These are phyloP conservation scores for Pyralis farinalis DNA, from an alignment of 2,888 invertebrate species.

Conservation along the genomic window DNA sequence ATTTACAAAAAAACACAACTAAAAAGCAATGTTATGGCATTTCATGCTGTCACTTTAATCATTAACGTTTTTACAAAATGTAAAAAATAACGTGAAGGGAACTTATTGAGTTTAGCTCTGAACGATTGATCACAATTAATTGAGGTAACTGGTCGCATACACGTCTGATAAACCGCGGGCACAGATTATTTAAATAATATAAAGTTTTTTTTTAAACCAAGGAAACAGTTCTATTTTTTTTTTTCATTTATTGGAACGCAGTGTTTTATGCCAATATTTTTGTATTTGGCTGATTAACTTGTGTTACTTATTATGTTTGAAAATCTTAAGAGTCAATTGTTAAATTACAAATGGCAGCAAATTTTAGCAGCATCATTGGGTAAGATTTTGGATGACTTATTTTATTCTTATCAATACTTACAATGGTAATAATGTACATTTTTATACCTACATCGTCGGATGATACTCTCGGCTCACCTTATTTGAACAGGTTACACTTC, in stretches of 20 bases:
- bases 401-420: too few species aligned
- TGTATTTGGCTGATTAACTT: background rate
- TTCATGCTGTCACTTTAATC: conserved; percentile 14
- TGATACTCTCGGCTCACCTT: too few species aligned
- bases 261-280: background rate
- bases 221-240: background rate
- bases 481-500: too few species aligned
- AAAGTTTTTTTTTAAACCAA: background rate
- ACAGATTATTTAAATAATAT: conserved; percentile 2
- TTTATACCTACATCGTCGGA: too few species aligned
- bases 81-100: conserved; percentile 20
- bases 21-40: conserved; percentile 5
- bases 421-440: too few species aligned
- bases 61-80: conserved; percentile 16
- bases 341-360: conserved; percentile 66
- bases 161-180: conserved; percentile 12
- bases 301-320: conserved; percentile 56
- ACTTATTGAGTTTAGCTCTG: conserved; percentile 3
- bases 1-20: background rate
- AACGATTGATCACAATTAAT: conserved; percentile 11
- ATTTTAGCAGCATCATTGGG: conserved; percentile 71
- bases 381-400: too few species aligned
- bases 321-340: conserved; percentile 38
- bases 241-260: background rate
- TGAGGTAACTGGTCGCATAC: conserved; percentile 13